Base-by-base conservation (phyloP, 2,797 vertebrate species). In the Clarias laeviceps region DNA sequence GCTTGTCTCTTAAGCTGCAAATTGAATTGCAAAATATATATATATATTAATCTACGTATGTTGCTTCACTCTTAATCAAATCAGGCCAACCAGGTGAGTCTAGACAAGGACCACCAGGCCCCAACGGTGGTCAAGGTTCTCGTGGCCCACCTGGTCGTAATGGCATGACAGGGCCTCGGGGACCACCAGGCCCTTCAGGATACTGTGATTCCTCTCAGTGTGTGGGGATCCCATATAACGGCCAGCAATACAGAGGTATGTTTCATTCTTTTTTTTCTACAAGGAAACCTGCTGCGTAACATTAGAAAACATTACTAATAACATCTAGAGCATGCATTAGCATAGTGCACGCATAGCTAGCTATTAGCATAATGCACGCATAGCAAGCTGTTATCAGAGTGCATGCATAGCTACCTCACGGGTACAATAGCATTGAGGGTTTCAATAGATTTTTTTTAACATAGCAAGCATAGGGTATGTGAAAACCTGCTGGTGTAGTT, bases 131-230 rank as follows among this genome's bases (percentile, higher is more conserved):
- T 69, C 86, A 95, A 32, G 98, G 98, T 82, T 89, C 96, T 6
- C 97, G 97, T 0, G 98, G 98, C 0, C 96, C 97, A 0, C 96
- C 97, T 0, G 98, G 98, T 80, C 97, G 98, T 87, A 96, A 96
- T 29, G 98, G 98, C 78, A 94, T 96, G 66, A 92, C 94, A 0
- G 98, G 98, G 11, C 91, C 96, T 86, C 95, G 98, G 59, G 98
- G 98, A 0, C 96, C 97, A 0, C 94, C 96, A 0, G 98, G 98
- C 37, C 95, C 97, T 69, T 89, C 97, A 27, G 98, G 98, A 32
- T 99, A 99, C 91, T 99, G 98, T 54, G 98, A 99, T 92, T 98
- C 98, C 5, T 99, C 98, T 77, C 97, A 98, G 93, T 99, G 98
- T 80, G 96, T 97, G 50, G 97, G 98, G 81, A 98, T 99, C 89